phyloP scores from a whole-genome alignment of 2,888 invertebrate genomes.

The Idaea aversata region DNA sequence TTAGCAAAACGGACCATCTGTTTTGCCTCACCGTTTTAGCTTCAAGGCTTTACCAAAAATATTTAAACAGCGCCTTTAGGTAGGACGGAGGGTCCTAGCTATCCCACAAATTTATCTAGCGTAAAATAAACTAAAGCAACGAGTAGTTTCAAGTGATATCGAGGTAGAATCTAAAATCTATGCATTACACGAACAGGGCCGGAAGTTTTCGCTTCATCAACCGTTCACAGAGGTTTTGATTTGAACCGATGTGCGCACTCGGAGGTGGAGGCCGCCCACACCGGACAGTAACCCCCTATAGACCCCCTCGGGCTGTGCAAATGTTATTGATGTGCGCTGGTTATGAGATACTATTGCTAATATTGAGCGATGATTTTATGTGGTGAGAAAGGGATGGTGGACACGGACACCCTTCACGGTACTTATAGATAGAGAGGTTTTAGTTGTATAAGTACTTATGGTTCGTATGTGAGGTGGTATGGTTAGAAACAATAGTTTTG shows the following conservation, averaged over 20 bases:
- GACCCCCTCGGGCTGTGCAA: constrained; percentile 41
- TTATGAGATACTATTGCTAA: constrained; percentile 51
- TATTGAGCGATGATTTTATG: constrained; percentile 46
- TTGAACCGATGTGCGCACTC: constrained; percentile 56
- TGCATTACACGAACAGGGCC: constrained; percentile 34
- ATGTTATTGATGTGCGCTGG: constrained; percentile 47
- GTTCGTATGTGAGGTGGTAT: not conserved
- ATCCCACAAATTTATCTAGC: not conserved
- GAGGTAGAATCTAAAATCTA: not conserved
- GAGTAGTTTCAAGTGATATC: not conserved
- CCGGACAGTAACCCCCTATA: constrained; percentile 10
- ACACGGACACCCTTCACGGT: constrained; percentile 10
- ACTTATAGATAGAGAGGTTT: constrained; percentile 15
- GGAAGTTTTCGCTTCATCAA: constrained; percentile 50
- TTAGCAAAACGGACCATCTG: not conserved
- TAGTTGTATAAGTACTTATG: not conserved
- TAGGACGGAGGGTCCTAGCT: not conserved
- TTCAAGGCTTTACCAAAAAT: not conserved
- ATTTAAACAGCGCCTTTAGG: not conserved
- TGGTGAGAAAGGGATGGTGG: constrained; percentile 32
- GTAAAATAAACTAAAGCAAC: not conserved
- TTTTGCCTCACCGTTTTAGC: not conserved
- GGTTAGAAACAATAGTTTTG: not conserved
- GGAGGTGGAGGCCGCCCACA: constrained; percentile 25
- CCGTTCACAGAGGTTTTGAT: constrained; percentile 49